Conservation (phyloP, 2,797 vertebrate species). For the Sebastes minor region DNA sequence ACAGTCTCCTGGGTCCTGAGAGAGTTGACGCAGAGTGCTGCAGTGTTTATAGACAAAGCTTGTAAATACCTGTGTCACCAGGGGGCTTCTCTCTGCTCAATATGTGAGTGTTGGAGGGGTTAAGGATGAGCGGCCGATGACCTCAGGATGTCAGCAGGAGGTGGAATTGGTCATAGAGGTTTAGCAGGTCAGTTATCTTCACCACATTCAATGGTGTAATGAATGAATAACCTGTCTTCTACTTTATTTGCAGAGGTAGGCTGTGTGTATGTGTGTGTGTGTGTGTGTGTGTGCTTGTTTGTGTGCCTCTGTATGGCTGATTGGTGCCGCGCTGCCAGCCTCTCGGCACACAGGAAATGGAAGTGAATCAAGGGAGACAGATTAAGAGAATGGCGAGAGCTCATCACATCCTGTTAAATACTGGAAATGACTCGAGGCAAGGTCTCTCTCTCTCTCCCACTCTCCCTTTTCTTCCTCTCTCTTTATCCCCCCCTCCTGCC, state of each 20-base stretch:
- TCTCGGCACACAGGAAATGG: constrained; percentile 71
- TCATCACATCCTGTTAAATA: constrained; percentile 93
- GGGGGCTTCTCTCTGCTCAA: background rate
- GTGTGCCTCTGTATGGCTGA: constrained; percentile 40
- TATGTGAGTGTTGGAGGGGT: constrained; percentile 42
- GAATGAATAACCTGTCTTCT: constrained; percentile 45
- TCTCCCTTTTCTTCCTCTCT: constrained; percentile 10
- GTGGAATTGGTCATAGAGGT: constrained; percentile 4
- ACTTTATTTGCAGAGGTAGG: constrained; percentile 29
- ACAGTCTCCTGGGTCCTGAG: constrained; percentile 9
- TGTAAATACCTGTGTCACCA: constrained; percentile 48
- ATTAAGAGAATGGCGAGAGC: constrained; percentile 94
- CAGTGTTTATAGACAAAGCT: constrained; percentile 38
- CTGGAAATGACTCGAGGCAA: constrained; percentile 87
- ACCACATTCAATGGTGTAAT: constrained; percentile 31
- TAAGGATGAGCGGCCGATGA: constrained; percentile 44
- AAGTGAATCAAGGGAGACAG: constrained; percentile 96
- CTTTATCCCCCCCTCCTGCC: constrained; percentile 1
- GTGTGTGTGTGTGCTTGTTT: constrained; percentile 43
- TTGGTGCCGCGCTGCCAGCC: constrained; percentile 82
- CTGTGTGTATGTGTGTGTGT: constrained; percentile 5
- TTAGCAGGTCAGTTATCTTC: constrained; percentile 3
- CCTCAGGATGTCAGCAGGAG: constrained; percentile 37
- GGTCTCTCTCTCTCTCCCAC: constrained; percentile 47
- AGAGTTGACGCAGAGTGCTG: background rate